phyloP scores from a whole-genome alignment of 2,888 invertebrate species.

The Hermaeophaga mercurialis region DNA sequence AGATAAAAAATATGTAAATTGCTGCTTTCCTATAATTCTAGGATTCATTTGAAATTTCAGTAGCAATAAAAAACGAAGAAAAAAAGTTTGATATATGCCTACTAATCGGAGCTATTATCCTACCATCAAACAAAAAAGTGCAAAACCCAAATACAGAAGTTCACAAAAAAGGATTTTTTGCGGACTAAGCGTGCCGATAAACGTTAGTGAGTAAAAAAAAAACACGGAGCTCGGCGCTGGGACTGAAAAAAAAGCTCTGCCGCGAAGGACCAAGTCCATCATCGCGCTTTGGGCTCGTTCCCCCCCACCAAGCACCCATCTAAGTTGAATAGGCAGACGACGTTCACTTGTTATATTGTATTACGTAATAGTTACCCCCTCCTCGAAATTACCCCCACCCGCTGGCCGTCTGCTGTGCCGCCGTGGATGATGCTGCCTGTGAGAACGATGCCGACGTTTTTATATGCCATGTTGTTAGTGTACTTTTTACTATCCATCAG shows the following conservation, averaged over 20 bases:
- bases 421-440: slow-evolving; percentile 51
- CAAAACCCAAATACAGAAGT: slow-evolving; percentile 37
- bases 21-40: not conserved
- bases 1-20: not conserved
- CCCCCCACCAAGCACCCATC: slow-evolving; percentile 34
- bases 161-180: slow-evolving; percentile 38
- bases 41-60: not conserved
- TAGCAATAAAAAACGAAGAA: not conserved
- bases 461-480: slow-evolving; percentile 56
- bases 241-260: slow-evolving; percentile 30
- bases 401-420: slow-evolving; percentile 37
- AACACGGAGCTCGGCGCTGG: slow-evolving; percentile 23
- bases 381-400: slow-evolving; percentile 46
- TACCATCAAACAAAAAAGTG: slow-evolving; percentile 29
- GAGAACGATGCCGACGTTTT: slow-evolving; percentile 52
- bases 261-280: slow-evolving; percentile 27
- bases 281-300: slow-evolving; percentile 24
- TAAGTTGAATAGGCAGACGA: slow-evolving; percentile 42
- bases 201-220: slow-evolving; percentile 28
- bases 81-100: slow-evolving; percentile 12
- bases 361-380: slow-evolving; percentile 51
- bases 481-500: slow-evolving; percentile 56
- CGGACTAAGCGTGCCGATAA: slow-evolving; percentile 34
- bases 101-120: slow-evolving; percentile 24
- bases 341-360: slow-evolving; percentile 51